A percentile compares a stretch with the other conserved stretches of the same genome.
Conservation (phyloP, 2,113 vertebrate species). For the Myiagra hebetior region DNA sequence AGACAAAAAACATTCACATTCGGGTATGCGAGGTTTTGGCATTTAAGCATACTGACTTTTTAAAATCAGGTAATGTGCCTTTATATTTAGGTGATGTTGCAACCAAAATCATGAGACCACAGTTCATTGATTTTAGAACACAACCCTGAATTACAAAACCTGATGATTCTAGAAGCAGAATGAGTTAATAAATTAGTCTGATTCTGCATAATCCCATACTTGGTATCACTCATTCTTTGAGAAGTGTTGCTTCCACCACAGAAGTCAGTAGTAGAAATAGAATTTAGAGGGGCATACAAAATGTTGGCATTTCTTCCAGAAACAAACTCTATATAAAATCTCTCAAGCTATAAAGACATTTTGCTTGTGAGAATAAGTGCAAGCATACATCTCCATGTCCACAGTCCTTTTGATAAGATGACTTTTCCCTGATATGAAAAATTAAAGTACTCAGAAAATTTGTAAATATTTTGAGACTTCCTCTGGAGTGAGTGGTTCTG, state of each 20-base stretch:
- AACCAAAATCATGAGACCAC: neutral
- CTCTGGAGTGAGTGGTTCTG: neutral
- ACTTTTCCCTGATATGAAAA: neutral
- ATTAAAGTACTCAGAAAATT: neutral
- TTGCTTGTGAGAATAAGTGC: neutral
- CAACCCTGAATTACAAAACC: neutral
- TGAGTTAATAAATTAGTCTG: neutral
- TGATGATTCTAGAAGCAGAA: neutral
- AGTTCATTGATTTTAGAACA: neutral
- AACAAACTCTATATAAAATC: neutral
- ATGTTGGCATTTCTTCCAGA: neutral
- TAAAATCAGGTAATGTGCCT: neutral
- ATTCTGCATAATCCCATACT: neutral
- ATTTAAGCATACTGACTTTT: neutral
- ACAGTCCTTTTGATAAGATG: neutral
- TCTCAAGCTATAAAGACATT: neutral
- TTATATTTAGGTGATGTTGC: neutral
- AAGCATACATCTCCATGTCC: neutral
- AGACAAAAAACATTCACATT: neutral
- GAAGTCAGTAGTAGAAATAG: neutral
- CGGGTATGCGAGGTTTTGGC: neutral
- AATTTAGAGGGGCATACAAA: neutral
- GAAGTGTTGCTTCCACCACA: neutral
- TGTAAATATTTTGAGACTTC: neutral
- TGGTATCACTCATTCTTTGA: neutral